Evolutionary conservation across 2,113 vertebrate genomes (phyloP).

Genomic region (Hypomesus transpacificus): DNA sequence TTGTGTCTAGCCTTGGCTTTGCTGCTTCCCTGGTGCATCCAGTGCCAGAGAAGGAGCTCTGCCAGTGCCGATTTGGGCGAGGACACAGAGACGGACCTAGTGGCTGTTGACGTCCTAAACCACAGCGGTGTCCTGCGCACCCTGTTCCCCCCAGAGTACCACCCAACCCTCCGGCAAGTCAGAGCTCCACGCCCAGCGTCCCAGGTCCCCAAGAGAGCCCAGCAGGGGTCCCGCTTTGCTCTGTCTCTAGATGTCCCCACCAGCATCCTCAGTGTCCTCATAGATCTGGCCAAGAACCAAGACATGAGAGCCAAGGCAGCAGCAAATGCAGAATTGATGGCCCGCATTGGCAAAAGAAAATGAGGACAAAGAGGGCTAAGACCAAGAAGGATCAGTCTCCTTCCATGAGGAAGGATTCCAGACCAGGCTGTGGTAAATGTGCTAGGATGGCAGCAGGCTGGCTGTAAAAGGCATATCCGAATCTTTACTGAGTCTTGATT

Average conservation of each 20-base stretch:
- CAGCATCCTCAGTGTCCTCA: constrained; percentile 76
- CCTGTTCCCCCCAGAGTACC: constrained; percentile 47
- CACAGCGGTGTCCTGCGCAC: constrained; percentile 31
- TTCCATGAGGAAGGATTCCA: constrained; percentile 4
- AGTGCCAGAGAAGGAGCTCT: constrained; percentile 43
- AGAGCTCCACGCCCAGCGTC: constrained; percentile 31
- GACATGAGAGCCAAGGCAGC: constrained; percentile 79
- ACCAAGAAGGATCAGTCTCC: constrained; percentile 10
- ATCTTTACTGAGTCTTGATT: constrained; percentile 27
- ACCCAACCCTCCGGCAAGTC: constrained; percentile 27
- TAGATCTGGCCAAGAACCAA: constrained; percentile 79
- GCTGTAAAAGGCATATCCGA: constrained; percentile 35
- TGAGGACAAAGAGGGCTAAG: constrained; percentile 31
- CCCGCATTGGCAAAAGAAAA: constrained; percentile 75
- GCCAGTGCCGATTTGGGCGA: constrained; percentile 34
- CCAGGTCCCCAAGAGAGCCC: constrained; percentile 64
- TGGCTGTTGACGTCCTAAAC: constrained; percentile 55
- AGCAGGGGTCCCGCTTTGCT: constrained; percentile 67
- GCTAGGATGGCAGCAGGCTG: constrained; percentile 29
- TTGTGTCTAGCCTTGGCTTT: constrained; percentile 61
- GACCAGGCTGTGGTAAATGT: not conserved
- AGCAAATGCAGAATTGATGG: constrained; percentile 80
- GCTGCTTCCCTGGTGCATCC: constrained; percentile 55
- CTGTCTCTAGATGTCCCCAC: constrained; percentile 80
- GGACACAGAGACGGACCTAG: constrained; percentile 41